Percentiles rank a stretch among this genome's conserved stretches.
Evolutionary conservation across 2,113 vertebrate genomes (phyloP).

Genomic region (Pteruthius melanotis): DNA sequence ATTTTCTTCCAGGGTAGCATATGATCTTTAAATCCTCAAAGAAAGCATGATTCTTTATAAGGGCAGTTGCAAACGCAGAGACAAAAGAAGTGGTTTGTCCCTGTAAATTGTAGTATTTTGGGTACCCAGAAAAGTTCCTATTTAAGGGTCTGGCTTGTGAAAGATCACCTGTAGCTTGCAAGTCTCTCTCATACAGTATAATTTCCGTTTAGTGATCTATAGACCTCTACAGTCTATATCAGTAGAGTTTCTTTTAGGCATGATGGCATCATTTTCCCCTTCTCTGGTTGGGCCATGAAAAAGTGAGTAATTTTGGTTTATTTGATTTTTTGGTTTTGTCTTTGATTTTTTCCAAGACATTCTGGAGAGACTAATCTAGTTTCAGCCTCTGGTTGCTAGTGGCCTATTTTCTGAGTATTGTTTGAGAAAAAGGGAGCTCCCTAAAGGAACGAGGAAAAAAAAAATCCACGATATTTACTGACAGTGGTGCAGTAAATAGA

Average conservation of each 20-base stretch:
- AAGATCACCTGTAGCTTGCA: not conserved
- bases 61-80: not conserved
- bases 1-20: not conserved
- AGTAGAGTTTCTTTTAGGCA: not conserved
- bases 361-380: not conserved
- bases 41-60: not conserved
- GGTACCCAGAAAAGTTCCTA: not conserved
- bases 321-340: not conserved
- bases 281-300: not conserved
- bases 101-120: not conserved
- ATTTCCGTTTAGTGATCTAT: not conserved
- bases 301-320: not conserved
- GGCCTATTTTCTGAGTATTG: not conserved
- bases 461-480: not conserved
- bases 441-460: not conserved
- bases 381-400: not conserved
- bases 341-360: not conserved
- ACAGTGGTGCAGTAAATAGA: not conserved
- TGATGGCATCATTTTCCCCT: not conserved
- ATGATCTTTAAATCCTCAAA: not conserved
- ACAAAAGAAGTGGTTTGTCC: not conserved
- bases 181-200: not conserved
- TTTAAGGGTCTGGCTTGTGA: not conserved
- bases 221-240: not conserved
- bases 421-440: not conserved